Evolutionary conservation across 2,113 vertebrate genomes (phyloP).

Genomic region (Odocoileus virginianus): DNA sequence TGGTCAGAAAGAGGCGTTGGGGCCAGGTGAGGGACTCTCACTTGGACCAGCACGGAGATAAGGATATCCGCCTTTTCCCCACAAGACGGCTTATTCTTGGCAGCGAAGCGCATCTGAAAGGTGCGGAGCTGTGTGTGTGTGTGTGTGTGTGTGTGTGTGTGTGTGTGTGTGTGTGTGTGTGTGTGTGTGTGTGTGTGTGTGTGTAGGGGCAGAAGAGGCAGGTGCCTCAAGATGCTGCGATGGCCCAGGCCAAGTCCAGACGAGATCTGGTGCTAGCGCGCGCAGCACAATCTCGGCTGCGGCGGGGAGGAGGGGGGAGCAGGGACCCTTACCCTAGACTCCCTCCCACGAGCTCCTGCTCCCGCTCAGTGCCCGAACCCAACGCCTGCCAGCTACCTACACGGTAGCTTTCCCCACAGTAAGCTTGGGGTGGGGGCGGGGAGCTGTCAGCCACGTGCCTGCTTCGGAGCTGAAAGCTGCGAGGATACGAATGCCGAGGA

Average conservation of each 20-base stretch:
- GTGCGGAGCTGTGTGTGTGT: background rate
- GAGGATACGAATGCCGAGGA: accelerated
- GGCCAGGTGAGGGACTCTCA: background rate
- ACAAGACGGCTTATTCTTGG: background rate
- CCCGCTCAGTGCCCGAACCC: background rate
- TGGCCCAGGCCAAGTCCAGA: background rate
- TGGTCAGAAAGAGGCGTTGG: background rate
- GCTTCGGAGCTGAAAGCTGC: background rate
- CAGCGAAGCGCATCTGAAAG: accelerated
- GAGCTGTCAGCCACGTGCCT: background rate
- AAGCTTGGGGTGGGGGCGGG: background rate
- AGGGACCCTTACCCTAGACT: accelerated
- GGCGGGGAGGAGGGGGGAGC: background rate
- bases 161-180: background rate
- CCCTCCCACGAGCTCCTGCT: accelerated
- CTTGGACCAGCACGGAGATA: background rate
- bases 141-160: background rate
- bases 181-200: background rate
- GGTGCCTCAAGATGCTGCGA: background rate
- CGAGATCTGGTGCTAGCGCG: accelerated
- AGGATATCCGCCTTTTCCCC: background rate
- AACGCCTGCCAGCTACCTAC: background rate
- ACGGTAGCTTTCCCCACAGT: background rate
- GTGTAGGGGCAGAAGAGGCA: background rate
- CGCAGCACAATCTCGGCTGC: background rate